Base-by-base conservation (phyloP, 2,113 vertebrate species). In the Leuciscus idus region DNA sequence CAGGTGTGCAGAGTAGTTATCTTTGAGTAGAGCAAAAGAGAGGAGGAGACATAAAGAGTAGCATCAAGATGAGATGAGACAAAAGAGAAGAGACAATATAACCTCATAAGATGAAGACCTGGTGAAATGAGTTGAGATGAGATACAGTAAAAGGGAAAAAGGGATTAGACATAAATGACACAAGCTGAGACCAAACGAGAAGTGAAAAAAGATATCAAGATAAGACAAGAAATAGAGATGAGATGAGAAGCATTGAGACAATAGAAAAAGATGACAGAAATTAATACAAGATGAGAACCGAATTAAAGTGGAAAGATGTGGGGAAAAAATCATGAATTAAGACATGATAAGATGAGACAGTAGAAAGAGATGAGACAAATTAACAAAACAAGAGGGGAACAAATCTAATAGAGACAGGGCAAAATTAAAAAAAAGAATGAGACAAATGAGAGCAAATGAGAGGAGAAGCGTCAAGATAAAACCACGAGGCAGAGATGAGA, bases 1-100 rank as follows among this genome's bases (percentile, higher is more conserved):
- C 72, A 43, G 33, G 43, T 75, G 43, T 75, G n/a, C 73, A 50
- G 43, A 75, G 68, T 36, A 72, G 66, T 39, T 39, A 33, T 70
- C 17, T 23, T 39, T 70, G 72, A 43, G 17, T 50, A 50, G 33
- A 50, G 39, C 30, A 61, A n/a, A 30, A 23, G 17, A 77, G 36
- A 75, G 15, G 6, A 59, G 26, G 2, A 75, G 66, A 21, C 9
- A 3, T 30, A 70, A 36, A 70, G 17, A 70, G 64, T 19, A 36
- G 30, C 36, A 8, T 70, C 30, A 19, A 70, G 66, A 36, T 70
- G 30, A 70, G 66, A 70, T 17, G 13, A 66, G 28, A 66, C 13
- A 36, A 70, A 36, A 68, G 15, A 68, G 17, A 50, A 50, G 11
- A 13, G 48, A 13, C 12, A 13, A 13, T 50, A 68, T 8, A 33